A percentile compares a stretch with the other conserved stretches of the same genome.
Evolutionary conservation across 2,888 invertebrate species (phyloP).

Genomic region (Teleiodes luculella): DNA sequence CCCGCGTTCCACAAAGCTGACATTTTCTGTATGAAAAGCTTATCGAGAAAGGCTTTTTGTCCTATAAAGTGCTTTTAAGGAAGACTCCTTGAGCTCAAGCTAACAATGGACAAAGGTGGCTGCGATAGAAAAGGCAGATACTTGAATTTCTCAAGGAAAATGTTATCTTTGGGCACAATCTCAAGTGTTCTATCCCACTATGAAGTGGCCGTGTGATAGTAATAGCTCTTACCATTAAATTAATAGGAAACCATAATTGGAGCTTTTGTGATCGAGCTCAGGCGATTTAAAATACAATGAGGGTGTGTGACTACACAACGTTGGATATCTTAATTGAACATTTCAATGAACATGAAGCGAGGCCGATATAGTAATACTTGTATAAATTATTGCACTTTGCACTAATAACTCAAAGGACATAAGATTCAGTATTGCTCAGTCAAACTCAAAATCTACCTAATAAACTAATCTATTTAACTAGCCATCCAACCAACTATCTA

Average conservation of each 20-base stretch:
- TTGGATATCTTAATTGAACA: no score
- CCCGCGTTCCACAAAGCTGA: conserved; percentile 3
- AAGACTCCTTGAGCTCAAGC: conserved; percentile 31
- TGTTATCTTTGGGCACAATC: conserved; percentile 15
- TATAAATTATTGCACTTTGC: no score
- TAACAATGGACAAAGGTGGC: conserved; percentile 48
- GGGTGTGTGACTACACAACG: no score
- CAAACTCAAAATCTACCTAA: no score
- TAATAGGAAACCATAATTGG: background rate
- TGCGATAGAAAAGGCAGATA: conserved; percentile 33
- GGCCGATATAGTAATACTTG: no score
- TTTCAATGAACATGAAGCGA: no score
- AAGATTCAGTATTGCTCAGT: no score
- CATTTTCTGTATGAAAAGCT: conserved; percentile 28
- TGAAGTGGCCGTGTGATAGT: background rate
- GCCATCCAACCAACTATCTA: no score
- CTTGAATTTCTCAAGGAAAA: conserved; percentile 29
- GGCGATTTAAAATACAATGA: background rate
- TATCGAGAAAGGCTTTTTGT: conserved; percentile 49
- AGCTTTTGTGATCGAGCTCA: background rate
- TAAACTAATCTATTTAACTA: no score
- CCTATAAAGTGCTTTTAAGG: conserved; percentile 51
- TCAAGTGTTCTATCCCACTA: background rate
- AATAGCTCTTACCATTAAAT: conserved; percentile 2
- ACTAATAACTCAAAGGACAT: no score